Evolutionary conservation across 2,888 invertebrate genomes (phyloP), one percentile per base, ranked within the genome.

Genomic region (Doris montereyensis): DNA sequence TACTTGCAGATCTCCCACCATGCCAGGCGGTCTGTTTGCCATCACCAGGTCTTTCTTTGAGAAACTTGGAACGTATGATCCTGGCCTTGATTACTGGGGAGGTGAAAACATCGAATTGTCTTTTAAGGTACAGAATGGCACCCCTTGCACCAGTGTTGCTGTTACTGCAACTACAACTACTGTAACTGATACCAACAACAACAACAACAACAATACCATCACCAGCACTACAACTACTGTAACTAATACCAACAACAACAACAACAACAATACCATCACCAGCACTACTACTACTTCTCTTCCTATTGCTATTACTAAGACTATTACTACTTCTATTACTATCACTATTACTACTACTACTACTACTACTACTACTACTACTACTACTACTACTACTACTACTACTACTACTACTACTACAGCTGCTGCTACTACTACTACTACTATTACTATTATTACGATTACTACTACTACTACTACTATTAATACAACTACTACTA

Each of bases 81-180:
- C 95, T 70, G 97, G 96, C 8, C 97, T 99, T 97, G 96, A 98
- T 87, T 94, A 98, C 71, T 99, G 99, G 99, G 99, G 99, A 74
- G 98, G 98, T 3, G 98, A 99, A 92, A 99, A 99, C 92, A 93
- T 99, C 30, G 99, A 99, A 92, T 95, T 99, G 85, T 98, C 98
- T 0, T 98, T 99, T 88, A 94, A 98, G 90, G 97, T 97, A 92
- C 26, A 21, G 24, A 5, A 3, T 5, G 21, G 10, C 2, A 4
- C 24, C n/a, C n/a, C n/a, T n/a, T n/a, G n/a, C n/a, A n/a, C n/a
- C n/a, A n/a, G n/a, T n/a, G n/a, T n/a, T n/a, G n/a, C n/a, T n/a
- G n/a, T n/a, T n/a, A n/a, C n/a, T n/a, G n/a, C n/a, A n/a, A n/a
- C n/a, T n/a, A n/a, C n/a, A n/a, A n/a, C n/a, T n/a, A n/a, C n/a